Conservation (phyloP, 1,140 invertebrate species). For the Hyles vespertilio region DNA sequence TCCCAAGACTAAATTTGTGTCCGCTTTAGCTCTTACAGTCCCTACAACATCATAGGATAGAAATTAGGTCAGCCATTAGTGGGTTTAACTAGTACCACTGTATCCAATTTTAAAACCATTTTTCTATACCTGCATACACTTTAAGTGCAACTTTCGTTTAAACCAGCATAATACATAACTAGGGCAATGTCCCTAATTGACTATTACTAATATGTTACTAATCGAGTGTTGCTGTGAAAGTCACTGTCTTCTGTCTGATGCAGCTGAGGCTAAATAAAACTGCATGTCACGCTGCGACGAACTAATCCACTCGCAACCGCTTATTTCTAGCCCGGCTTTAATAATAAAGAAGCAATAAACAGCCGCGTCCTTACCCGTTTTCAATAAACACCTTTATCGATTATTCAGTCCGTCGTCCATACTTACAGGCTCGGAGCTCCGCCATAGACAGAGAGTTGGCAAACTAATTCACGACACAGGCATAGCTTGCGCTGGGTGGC, state of each 20-base stretch:
- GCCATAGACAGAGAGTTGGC: slow-evolving; percentile 73
- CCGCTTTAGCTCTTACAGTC: too few relatives aligned
- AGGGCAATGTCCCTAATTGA: too few relatives aligned
- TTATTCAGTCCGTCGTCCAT: slow-evolving; percentile 73
- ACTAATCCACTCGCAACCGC: slow-evolving; percentile 9
- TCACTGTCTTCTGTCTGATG: too few relatives aligned
- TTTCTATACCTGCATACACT: too few relatives aligned
- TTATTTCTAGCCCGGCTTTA: slow-evolving; percentile 42
- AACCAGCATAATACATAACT: too few relatives aligned
- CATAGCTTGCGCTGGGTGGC: slow-evolving; percentile 66
- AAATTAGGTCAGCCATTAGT: too few relatives aligned
- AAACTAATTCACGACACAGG: slow-evolving; percentile 74
- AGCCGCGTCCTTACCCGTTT: slow-evolving; percentile 71
- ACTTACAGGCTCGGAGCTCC: slow-evolving; percentile 70
- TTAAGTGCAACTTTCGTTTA: too few relatives aligned
- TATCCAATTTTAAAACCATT: too few relatives aligned
- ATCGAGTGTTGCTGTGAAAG: neutral
- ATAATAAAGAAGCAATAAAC: slow-evolving; percentile 73
- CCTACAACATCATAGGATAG: too few relatives aligned
- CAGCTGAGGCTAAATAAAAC: too few relatives aligned
- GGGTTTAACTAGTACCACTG: neutral
- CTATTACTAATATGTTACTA: neutral
- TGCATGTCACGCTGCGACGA: too few relatives aligned
- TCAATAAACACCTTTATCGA: slow-evolving; percentile 76
- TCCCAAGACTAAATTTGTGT: too few relatives aligned